These are phyloP conservation scores for Rhegmatorhina hoffmannsi DNA, from an alignment of 2,113 vertebrate species.

Conservation along the genomic window DNA sequence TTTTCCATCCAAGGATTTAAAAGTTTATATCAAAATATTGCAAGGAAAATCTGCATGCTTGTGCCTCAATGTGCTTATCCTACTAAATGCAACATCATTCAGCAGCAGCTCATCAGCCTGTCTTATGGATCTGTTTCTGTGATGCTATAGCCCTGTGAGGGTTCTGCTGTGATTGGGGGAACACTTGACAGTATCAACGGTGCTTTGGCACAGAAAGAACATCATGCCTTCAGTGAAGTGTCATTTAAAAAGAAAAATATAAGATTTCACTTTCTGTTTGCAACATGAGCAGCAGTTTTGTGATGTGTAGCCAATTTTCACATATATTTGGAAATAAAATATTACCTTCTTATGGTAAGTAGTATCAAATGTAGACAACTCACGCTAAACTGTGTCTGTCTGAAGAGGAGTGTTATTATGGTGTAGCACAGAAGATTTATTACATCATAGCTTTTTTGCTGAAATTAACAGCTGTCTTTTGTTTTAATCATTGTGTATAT, in stretches of 20 bases:
- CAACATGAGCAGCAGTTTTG: neutral
- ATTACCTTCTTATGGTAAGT: neutral
- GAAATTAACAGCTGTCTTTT: slow-evolving; percentile 48
- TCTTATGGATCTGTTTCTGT: neutral
- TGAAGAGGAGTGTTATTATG: neutral
- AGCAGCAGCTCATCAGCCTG: neutral
- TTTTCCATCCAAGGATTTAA: neutral
- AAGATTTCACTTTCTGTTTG: neutral
- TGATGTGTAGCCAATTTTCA: neutral
- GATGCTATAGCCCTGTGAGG: neutral
- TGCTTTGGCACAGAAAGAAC: neutral
- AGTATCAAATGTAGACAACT: neutral
- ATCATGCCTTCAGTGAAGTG: neutral
- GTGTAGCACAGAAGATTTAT: neutral
- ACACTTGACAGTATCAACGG: neutral
- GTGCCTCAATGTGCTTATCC: neutral
- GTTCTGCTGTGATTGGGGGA: neutral
- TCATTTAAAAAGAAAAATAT: neutral
- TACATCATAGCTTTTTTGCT: neutral
- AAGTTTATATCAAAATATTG: neutral
- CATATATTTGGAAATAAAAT: neutral
- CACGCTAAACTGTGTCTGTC: neutral
- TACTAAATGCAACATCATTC: neutral
- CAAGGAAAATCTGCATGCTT: neutral
- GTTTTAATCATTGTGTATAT: slow-evolving; percentile 40